Evolutionary conservation across 1,140 invertebrate species (phyloP).

Genomic region (Myzus persicae): DNA sequence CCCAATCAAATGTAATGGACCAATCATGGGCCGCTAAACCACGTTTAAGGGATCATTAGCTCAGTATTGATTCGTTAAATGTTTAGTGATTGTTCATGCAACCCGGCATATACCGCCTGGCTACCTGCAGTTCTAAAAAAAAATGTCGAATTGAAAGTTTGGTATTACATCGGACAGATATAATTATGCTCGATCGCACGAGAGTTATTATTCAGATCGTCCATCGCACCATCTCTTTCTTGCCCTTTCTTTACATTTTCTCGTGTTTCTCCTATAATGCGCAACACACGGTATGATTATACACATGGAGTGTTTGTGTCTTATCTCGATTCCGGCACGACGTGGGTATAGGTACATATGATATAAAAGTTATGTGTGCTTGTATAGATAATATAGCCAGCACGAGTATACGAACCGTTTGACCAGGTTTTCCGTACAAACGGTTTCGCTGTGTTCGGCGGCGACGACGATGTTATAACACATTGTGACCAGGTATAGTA

Average conservation of each 20-base stretch:
- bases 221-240: background rate
- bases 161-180: background rate
- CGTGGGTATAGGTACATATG: background rate
- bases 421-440: background rate
- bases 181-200: background rate
- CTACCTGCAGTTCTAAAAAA: too few relatives aligned
- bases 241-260: background rate
- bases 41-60: too few relatives aligned
- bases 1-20: too few relatives aligned
- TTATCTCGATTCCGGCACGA: background rate
- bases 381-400: background rate
- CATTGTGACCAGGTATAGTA: background rate
- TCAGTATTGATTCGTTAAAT: too few relatives aligned
- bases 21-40: too few relatives aligned
- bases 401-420: background rate
- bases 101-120: too few relatives aligned
- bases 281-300: background rate
- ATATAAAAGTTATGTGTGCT: background rate
- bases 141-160: background rate
- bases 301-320: background rate
- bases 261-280: background rate
- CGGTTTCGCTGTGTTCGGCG: background rate
- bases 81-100: too few relatives aligned
- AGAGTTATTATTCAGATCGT: background rate
- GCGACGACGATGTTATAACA: background rate